phyloP scores from a whole-genome alignment of 2,797 vertebrate species.

The Balearica regulorum region DNA sequence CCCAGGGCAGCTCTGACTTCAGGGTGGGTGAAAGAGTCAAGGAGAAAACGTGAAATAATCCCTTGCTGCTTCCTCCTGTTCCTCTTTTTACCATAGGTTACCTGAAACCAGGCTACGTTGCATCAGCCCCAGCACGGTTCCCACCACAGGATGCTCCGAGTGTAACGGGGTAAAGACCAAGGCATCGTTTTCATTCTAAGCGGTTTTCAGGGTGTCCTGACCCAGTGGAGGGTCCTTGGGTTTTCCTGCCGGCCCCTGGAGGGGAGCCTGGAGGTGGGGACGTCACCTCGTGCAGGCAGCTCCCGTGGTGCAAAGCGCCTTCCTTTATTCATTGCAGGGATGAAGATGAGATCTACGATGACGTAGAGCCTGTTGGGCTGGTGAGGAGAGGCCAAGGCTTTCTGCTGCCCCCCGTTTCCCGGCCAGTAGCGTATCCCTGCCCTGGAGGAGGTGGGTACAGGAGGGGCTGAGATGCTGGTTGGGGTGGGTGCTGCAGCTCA shows the following conservation, averaged over 20 bases:
- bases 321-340: not conserved
- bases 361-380: not conserved
- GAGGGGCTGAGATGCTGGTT: not conserved
- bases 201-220: not conserved
- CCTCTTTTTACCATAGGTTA: not conserved
- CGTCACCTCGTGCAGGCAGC: not conserved
- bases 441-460: not conserved
- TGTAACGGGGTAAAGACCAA: not conserved
- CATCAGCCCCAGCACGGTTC: rapidly evolving
- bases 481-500: not conserved
- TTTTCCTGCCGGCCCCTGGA: not conserved
- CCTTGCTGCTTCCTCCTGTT: not conserved
- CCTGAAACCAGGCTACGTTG: not conserved
- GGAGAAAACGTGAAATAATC: not conserved
- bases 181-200: not conserved
- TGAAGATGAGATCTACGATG: constrained; percentile 29
- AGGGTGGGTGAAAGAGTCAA: not conserved
- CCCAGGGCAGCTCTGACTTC: not conserved
- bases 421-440: rapidly evolving
- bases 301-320: rapidly evolving
- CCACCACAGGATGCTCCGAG: not conserved
- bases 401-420: not conserved
- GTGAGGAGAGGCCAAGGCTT: not conserved
- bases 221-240: not conserved
- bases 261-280: not conserved